Evolutionary conservation across 2,113 vertebrate species (phyloP).

Genomic region (Prunella himalayana): DNA sequence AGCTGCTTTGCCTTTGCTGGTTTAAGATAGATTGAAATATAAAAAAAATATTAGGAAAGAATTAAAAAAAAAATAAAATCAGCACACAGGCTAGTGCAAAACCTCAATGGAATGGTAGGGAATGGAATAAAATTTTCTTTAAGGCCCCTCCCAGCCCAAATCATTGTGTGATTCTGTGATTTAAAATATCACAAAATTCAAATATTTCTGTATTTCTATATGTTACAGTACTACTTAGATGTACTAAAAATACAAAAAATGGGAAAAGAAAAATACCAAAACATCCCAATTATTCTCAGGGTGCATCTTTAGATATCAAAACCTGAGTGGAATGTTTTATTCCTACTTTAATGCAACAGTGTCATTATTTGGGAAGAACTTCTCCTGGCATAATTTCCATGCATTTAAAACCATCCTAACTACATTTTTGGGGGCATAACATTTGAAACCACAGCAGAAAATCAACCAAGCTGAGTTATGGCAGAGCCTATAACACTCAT

Average conservation of each 20-base stretch:
- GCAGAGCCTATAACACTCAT: background rate
- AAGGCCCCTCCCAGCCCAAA: background rate
- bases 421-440: background rate
- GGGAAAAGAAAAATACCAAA: background rate
- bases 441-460: background rate
- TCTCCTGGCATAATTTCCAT: background rate
- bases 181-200: background rate
- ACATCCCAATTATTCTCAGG: background rate
- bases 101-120: background rate
- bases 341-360: background rate
- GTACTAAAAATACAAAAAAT: background rate
- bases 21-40: rapidly evolving
- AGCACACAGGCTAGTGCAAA: background rate
- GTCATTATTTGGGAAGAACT: background rate
- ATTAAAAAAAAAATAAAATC: background rate
- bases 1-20: no score
- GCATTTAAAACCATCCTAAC: background rate
- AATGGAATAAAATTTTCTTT: background rate
- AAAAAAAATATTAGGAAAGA: background rate
- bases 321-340: background rate
- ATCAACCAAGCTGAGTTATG: background rate
- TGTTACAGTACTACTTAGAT: background rate
- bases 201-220: background rate
- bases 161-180: background rate
- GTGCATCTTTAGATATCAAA: background rate